Evolutionary conservation across 2,888 invertebrate species (phyloP).

Genomic region (Scaptomyza tumidula): DNA sequence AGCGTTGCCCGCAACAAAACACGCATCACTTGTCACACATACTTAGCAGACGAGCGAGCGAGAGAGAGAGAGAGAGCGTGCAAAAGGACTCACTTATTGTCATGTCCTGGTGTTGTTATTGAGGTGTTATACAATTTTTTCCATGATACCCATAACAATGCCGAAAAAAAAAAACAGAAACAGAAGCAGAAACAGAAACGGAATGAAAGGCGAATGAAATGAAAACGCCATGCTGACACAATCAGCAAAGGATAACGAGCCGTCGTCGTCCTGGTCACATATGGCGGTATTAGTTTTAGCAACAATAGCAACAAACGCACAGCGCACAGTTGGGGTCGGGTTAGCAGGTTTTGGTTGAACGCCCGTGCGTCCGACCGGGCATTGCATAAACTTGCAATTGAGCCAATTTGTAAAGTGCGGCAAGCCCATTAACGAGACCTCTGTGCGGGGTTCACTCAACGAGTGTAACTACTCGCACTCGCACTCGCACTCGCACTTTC

Average conservation of each 20-base stretch:
- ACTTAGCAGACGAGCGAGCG: constrained; percentile 52
- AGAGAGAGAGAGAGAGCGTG: constrained; percentile 23
- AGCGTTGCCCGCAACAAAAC: constrained; percentile 81
- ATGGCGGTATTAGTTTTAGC: constrained; percentile 79
- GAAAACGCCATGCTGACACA: constrained; percentile 56
- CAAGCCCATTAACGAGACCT: constrained; percentile 77
- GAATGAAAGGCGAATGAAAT: constrained; percentile 32
- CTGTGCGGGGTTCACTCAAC: not conserved
- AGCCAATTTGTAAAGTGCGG: constrained; percentile 84
- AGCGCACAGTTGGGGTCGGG: not conserved
- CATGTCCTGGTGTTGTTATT: constrained; percentile 83
- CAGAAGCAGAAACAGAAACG: constrained; percentile 13
- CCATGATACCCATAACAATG: constrained; percentile 81
- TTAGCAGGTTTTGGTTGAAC: not conserved
- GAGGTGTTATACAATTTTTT: constrained; percentile 84
- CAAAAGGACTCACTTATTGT: constrained; percentile 68
- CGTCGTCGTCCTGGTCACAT: constrained; percentile 76
- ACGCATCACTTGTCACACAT: constrained; percentile 83
- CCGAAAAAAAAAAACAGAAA: constrained; percentile 27
- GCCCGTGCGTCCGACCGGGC: constrained; percentile 34
- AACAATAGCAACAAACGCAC: constrained; percentile 43
- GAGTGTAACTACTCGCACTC: constrained; percentile 7
- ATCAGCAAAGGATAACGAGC: constrained; percentile 74
- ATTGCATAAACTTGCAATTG: constrained; percentile 84
- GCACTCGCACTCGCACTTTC: not conserved